phyloP scores from a whole-genome alignment of 2,888 invertebrate genomes.

The Oconnorella tubifera region DNA sequence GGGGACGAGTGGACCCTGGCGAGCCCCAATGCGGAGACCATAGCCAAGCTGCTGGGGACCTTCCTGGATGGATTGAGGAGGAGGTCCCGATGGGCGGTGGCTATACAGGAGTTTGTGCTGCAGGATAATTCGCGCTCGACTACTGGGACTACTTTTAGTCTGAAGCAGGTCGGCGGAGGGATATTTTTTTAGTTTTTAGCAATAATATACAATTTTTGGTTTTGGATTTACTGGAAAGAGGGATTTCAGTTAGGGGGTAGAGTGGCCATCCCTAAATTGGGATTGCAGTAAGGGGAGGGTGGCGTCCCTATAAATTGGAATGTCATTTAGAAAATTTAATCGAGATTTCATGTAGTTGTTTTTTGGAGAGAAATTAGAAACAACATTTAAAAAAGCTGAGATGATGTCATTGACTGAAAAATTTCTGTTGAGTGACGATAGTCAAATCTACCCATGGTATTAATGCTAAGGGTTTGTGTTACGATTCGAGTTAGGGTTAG shows the following conservation, averaged over 20 bases:
- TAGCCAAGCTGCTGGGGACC: constrained; percentile 27
- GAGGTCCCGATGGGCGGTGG: constrained; percentile 34
- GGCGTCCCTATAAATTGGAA: too few species aligned
- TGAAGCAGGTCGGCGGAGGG: not conserved
- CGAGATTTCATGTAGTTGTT: too few species aligned
- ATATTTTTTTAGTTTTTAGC: not conserved
- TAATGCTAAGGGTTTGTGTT: too few species aligned
- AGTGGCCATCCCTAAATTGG: too few species aligned
- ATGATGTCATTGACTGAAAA: too few species aligned
- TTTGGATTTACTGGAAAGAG: not conserved
- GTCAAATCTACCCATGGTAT: too few species aligned
- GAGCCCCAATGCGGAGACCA: constrained; percentile 35
- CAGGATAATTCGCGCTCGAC: constrained; percentile 13
- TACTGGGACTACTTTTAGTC: not conserved
- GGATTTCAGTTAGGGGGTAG: not conserved
- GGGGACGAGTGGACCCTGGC: constrained; percentile 36
- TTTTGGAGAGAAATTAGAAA: too few species aligned
- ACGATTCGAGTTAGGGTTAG: too few species aligned
- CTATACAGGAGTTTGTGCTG: constrained; percentile 35
- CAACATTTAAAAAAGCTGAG: too few species aligned
- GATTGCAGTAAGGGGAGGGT: too few species aligned
- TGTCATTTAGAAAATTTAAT: too few species aligned
- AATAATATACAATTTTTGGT: not conserved
- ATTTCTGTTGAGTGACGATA: too few species aligned
- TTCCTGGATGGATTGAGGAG: constrained; percentile 38